phyloP scores from a whole-genome alignment of 1,140 invertebrate species.

The Archegozetes longisetosus region DNA sequence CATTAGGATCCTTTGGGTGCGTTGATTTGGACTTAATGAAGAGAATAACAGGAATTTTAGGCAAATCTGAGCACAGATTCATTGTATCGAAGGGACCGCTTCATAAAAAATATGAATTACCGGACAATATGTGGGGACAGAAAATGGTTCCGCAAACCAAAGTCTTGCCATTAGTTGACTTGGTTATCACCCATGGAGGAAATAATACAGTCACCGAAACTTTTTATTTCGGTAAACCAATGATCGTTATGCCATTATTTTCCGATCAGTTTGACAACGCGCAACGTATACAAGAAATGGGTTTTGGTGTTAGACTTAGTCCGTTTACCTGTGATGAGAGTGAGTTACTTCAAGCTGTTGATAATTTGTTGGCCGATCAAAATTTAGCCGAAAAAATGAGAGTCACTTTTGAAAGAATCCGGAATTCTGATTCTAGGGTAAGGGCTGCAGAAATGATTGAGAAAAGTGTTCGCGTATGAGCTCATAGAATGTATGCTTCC shows the following conservation, averaged over 20 bases:
- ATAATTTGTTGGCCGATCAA: conserved; percentile 6
- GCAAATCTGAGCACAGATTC: no score
- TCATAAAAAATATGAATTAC: conserved; percentile 6
- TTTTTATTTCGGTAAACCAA: no score
- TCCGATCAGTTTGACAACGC: conserved; percentile 17
- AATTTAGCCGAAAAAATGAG: background rate
- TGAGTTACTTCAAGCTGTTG: conserved; percentile 13
- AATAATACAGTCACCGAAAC: conserved; percentile 13
- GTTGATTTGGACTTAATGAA: conserved; percentile 18
- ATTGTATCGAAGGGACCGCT: conserved; percentile 14
- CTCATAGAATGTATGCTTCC: no score
- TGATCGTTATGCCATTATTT: no score
- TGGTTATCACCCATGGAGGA: no score
- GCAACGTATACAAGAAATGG: conserved; percentile 8
- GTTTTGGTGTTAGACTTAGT: conserved; percentile 4
- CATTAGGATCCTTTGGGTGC: conserved; percentile 18
- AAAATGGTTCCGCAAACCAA: conserved; percentile 8
- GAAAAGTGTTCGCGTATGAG: no score
- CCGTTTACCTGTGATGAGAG: conserved; percentile 4
- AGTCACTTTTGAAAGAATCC: background rate
- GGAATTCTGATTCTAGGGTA: background rate
- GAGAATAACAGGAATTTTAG: conserved; percentile 1
- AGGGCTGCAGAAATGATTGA: conserved; percentile 3
- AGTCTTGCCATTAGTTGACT: no score
- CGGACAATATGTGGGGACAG: conserved; percentile 19